Evolutionary conservation across 2,888 invertebrate species (phyloP).

Genomic region (Caenorhabditis sinica): DNA sequence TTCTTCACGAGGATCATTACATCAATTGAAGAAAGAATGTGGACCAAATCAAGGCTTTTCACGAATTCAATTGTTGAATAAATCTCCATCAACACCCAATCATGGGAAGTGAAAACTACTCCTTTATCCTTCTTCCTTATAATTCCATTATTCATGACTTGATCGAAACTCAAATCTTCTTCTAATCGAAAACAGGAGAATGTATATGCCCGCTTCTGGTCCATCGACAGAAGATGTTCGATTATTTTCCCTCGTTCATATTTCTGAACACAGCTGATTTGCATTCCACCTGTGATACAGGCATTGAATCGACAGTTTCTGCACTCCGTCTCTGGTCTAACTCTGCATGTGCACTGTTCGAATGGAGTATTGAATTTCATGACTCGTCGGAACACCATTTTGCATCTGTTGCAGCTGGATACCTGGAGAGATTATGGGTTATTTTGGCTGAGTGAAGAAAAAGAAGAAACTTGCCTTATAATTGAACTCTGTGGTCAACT

Average conservation of each 20-base stretch:
- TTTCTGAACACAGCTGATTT: slow-evolving; percentile 10
- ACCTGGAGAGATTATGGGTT: background rate
- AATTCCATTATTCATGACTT: background rate
- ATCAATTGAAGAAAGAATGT: background rate
- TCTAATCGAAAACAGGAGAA: slow-evolving; percentile 5
- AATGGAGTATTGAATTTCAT: background rate
- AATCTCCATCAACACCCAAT: slow-evolving; percentile 30
- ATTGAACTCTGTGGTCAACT: slow-evolving; percentile 8
- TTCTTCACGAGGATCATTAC: slow-evolving; percentile 2
- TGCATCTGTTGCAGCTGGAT: slow-evolving; percentile 17
- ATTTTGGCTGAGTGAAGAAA: background rate
- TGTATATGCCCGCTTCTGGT: background rate
- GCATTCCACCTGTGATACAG: slow-evolving; percentile 6
- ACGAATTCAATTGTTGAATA: slow-evolving; percentile 19
- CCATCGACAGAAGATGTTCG: background rate
- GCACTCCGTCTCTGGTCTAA: background rate
- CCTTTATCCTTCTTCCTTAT: background rate
- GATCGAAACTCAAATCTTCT: slow-evolving; percentile 16
- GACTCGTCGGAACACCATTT: slow-evolving; percentile 25
- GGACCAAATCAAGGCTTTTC: slow-evolving; percentile 5
- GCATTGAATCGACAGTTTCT: slow-evolving; percentile 5
- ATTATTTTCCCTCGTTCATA: background rate
- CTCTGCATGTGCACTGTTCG: background rate
- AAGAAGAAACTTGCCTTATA: background rate
- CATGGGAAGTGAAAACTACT: slow-evolving; percentile 25